Evolutionary conservation across 1,140 invertebrate species (phyloP).

Genomic region (Drosophila navojoa): DNA sequence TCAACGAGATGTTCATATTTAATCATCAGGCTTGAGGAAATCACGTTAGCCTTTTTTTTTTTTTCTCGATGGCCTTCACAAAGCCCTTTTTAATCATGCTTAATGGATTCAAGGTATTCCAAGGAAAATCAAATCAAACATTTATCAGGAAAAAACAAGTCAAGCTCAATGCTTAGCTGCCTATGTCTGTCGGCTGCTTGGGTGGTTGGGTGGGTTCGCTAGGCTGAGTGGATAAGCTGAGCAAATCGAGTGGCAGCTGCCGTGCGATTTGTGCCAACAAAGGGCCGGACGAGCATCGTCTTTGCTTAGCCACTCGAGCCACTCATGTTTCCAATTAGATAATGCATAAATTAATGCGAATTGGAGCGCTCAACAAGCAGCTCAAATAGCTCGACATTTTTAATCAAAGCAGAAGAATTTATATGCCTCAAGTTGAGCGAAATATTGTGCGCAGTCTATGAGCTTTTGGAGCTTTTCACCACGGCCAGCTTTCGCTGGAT

Average conservation of each 20-base stretch:
- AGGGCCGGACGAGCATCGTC: too few species aligned
- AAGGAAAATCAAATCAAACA: background rate
- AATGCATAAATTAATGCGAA: constrained; percentile 17
- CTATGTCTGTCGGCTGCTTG: too few species aligned
- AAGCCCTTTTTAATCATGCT: background rate
- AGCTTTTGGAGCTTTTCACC: too few species aligned
- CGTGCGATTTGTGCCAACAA: constrained; percentile 18
- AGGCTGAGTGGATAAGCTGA: background rate
- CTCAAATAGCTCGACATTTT: background rate
- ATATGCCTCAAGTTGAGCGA: too few species aligned
- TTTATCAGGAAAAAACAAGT: background rate
- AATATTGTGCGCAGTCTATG: too few species aligned
- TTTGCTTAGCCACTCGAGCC: background rate
- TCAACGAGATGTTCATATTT: too few species aligned
- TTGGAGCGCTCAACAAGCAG: background rate
- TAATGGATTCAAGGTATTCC: background rate
- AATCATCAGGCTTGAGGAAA: too few species aligned
- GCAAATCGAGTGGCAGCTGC: constrained; percentile 9
- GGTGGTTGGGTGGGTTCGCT: too few species aligned
- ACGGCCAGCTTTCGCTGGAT: too few species aligned
- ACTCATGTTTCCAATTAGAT: background rate
- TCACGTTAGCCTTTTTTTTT: too few species aligned
- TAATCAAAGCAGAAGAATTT: background rate
- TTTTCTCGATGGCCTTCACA: too few species aligned
- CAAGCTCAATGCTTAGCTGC: background rate